phyloP scores from a whole-genome alignment of 2,888 invertebrate species.

The Clusia tigrina region DNA sequence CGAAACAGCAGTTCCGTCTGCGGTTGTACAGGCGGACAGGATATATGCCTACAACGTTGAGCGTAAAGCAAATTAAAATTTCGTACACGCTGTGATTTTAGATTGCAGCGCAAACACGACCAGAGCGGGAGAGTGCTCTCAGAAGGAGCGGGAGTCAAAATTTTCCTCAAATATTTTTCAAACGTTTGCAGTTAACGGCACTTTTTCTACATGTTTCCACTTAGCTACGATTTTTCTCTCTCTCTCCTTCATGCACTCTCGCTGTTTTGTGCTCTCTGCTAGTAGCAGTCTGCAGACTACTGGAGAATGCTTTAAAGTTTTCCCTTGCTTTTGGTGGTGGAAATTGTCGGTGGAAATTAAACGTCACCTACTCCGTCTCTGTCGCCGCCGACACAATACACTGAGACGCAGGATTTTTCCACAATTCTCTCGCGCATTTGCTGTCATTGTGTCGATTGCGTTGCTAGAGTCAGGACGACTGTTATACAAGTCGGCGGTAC shows the following conservation, averaged over 20 bases:
- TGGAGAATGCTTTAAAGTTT: background rate
- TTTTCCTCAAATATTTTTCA: background rate
- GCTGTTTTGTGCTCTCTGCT: background rate
- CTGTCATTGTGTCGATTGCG: slow-evolving; percentile 63
- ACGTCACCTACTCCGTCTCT: too few species aligned
- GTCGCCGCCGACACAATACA: slow-evolving; percentile 20
- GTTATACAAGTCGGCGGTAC: slow-evolving; percentile 26
- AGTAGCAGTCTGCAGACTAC: background rate
- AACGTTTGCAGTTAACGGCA: slow-evolving; percentile 1
- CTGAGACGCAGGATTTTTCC: slow-evolving; percentile 60
- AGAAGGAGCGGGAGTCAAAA: background rate
- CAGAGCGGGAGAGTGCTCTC: background rate
- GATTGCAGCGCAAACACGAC: background rate
- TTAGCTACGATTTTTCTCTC: background rate
- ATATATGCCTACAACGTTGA: slow-evolving; percentile 32
- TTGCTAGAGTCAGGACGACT: slow-evolving; percentile 63
- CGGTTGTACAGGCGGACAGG: slow-evolving; percentile 43
- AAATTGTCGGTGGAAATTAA: slow-evolving; percentile 9
- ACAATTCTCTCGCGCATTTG: slow-evolving; percentile 28
- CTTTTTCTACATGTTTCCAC: background rate
- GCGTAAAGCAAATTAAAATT: too few species aligned
- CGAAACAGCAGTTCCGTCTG: slow-evolving; percentile 52
- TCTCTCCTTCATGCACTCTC: background rate
- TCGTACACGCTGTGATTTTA: too few species aligned
- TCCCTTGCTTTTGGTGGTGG: background rate